Conservation (phyloP, 2,888 invertebrate species). For the Holacanthella duospinosa region DNA sequence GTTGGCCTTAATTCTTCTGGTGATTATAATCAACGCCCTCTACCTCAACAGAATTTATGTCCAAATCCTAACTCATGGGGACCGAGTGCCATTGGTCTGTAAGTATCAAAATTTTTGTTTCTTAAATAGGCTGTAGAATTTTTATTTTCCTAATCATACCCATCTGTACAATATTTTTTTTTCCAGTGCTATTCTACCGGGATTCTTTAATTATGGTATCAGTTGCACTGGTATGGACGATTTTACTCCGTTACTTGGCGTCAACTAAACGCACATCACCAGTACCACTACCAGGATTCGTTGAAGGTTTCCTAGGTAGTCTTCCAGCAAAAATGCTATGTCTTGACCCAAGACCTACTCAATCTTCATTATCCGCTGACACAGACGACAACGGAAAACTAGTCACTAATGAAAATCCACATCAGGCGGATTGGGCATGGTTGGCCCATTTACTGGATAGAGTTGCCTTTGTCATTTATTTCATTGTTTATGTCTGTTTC, state of each 20-base stretch:
- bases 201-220: constrained; percentile 35
- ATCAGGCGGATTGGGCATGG: constrained; percentile 38
- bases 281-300: constrained; percentile 34
- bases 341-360: constrained; percentile 32
- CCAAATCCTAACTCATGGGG: constrained; percentile 34
- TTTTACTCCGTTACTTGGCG: constrained; percentile 34
- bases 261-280: constrained; percentile 35
- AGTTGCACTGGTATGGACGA: constrained; percentile 36
- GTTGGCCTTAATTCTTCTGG: constrained; percentile 26
- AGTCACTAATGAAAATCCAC: constrained; percentile 26
- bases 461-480: constrained; percentile 31
- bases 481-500: constrained; percentile 31
- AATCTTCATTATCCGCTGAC: constrained; percentile 12
- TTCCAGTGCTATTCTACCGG: constrained; percentile 33
- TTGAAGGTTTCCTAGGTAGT: constrained; percentile 29
- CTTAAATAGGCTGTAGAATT: neutral
- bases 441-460: constrained; percentile 36
- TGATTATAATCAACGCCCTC: constrained; percentile 30
- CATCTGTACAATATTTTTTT: neutral
- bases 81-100: constrained; percentile 35
- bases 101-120: constrained; percentile 17
- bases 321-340: constrained; percentile 33
- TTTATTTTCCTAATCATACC: neutral
- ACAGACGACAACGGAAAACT: constrained; percentile 27
- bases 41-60: constrained; percentile 33